phyloP scores from a whole-genome alignment of 2,797 vertebrate species.

The Epinephelus coioides region DNA sequence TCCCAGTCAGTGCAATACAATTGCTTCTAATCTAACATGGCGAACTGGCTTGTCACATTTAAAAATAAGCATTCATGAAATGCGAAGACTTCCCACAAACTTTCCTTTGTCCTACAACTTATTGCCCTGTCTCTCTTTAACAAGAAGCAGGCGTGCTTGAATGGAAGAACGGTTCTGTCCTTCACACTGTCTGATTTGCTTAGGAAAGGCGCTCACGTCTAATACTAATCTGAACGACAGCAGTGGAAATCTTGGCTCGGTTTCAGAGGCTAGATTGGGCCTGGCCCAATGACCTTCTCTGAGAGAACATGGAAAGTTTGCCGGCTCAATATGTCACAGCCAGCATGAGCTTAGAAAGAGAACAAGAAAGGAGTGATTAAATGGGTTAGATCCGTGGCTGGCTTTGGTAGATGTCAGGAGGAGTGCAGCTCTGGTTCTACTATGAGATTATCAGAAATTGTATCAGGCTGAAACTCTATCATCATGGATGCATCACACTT shows the following conservation, averaged over 20 bases:
- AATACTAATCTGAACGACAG: constrained; percentile 88
- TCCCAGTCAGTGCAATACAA: constrained; percentile 16
- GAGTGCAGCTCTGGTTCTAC: constrained; percentile 52
- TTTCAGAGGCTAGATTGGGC: constrained; percentile 86
- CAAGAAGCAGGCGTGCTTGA: constrained; percentile 80
- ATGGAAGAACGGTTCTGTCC: constrained; percentile 82
- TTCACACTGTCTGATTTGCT: constrained; percentile 88
- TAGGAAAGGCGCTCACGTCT: constrained; percentile 83
- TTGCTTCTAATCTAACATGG: constrained; percentile 48
- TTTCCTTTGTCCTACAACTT: constrained; percentile 80
- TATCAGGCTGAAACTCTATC: constrained; percentile 52
- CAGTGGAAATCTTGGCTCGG: constrained; percentile 86
- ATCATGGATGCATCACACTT: constrained; percentile 33
- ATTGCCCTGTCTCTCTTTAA: constrained; percentile 77
- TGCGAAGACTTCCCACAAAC: constrained; percentile 71
- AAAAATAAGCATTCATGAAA: constrained; percentile 65
- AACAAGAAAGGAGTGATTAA: constrained; percentile 79
- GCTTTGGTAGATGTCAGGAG: constrained; percentile 69
- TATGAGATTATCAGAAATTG: constrained; percentile 65
- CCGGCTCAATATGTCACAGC: constrained; percentile 80
- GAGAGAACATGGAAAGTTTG: constrained; percentile 83
- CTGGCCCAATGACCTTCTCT: constrained; percentile 84
- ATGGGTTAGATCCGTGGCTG: constrained; percentile 65
- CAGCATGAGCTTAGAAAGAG: constrained; percentile 71
- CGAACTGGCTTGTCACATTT: constrained; percentile 54